Evolutionary conservation across 2,888 invertebrate genomes (phyloP).

Genomic region (Sclerodermus sp.): DNA sequence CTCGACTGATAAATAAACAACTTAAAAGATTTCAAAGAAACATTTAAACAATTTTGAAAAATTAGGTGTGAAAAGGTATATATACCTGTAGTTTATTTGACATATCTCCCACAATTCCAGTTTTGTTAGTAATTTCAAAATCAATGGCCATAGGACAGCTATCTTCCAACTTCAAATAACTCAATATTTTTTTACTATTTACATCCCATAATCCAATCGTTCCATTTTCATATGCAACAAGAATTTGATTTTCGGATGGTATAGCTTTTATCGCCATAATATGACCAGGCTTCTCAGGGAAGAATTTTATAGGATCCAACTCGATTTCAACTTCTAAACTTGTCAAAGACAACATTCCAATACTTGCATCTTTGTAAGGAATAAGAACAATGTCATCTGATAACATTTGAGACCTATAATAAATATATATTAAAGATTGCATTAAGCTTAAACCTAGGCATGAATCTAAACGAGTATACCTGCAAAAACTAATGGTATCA

Average conservation of each 20-base stretch:
- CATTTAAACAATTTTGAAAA: too few species aligned
- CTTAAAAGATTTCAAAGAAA: too few species aligned
- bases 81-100: neutral
- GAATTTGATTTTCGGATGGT: conserved; percentile 56
- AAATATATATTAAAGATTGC: neutral
- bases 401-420: conserved; percentile 53
- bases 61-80: too few species aligned
- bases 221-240: conserved; percentile 75
- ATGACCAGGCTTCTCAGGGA: conserved; percentile 60
- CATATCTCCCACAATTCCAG: conserved; percentile 65
- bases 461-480: conserved; percentile 56
- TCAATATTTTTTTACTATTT: conserved; percentile 63
- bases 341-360: conserved; percentile 61
- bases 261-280: conserved; percentile 68
- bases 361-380: conserved; percentile 67
- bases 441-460: neutral
- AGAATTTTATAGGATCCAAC: conserved; percentile 32
- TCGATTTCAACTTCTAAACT: conserved; percentile 46
- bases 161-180: conserved; percentile 63
- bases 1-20: too few species aligned
- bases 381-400: conserved; percentile 66
- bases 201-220: conserved; percentile 73
- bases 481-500: conserved; percentile 74
- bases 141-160: conserved; percentile 70
- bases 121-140: conserved; percentile 67